These are phyloP conservation scores for Gymnorhina tibicen DNA, from an alignment of 2,113 vertebrate genomes.

Conservation along the genomic window DNA sequence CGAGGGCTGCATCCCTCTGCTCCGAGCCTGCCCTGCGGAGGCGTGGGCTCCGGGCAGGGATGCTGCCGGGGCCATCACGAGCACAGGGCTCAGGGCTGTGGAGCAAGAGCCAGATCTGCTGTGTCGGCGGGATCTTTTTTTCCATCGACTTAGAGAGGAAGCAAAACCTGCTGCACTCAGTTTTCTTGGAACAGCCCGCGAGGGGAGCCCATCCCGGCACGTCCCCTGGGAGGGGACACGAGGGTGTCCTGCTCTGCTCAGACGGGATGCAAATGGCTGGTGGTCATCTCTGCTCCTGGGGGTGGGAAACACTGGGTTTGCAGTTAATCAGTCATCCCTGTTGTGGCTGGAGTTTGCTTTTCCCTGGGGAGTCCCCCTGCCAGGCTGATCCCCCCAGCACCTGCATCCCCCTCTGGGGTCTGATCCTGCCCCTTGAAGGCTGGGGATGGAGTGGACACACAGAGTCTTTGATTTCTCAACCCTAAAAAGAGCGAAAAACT, in stretches of 20 bases:
- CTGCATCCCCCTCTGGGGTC: background rate
- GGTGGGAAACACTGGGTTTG: background rate
- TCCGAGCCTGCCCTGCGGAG: background rate
- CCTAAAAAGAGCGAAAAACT: background rate
- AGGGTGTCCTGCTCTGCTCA: background rate
- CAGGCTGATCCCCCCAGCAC: background rate
- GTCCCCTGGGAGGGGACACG: background rate
- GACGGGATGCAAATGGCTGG: background rate
- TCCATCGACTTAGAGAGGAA: background rate
- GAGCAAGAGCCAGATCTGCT: conserved; percentile 31
- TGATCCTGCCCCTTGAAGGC: background rate
- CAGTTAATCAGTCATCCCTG: too few species aligned
- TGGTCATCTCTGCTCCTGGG: background rate
- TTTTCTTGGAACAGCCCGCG: background rate
- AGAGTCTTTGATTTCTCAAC: background rate
- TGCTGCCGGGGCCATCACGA: background rate
- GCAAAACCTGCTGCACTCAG: conserved; percentile 31
- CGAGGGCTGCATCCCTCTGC: background rate
- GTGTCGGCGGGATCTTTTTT: background rate
- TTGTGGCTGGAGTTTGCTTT: background rate
- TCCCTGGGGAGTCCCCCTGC: too few species aligned
- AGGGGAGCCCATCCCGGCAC: background rate
- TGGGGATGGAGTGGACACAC: background rate
- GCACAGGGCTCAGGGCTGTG: background rate
- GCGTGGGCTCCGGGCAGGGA: background rate